These are phyloP conservation scores for Notoglanidium macrostoma DNA, from an alignment of 2,797 vertebrate species.

Conservation along the genomic window DNA sequence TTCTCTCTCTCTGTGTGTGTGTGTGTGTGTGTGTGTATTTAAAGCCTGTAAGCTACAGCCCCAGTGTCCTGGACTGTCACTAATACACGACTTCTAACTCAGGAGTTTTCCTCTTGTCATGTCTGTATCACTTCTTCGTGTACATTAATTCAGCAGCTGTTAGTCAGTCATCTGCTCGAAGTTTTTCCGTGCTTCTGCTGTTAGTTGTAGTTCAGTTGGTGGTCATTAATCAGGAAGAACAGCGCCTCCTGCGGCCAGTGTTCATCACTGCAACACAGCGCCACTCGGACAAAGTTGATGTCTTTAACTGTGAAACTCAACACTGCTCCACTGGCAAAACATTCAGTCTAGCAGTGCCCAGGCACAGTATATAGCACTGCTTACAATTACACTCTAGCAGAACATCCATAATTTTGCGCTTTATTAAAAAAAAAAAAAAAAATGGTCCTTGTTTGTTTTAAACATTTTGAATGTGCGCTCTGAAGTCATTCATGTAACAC, in stretches of 20 bases:
- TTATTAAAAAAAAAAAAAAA: too few relatives aligned
- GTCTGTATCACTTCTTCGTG: not conserved
- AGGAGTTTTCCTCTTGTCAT: not conserved
- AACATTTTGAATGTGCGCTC: not conserved
- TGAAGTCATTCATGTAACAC: not conserved
- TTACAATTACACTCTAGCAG: not conserved
- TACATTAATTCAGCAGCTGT: not conserved
- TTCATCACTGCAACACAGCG: not conserved
- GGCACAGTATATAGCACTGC: not conserved
- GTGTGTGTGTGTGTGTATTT: conserved; percentile 24
- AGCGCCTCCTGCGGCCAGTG: not conserved
- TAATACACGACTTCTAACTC: too few relatives aligned
- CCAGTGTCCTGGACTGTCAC: not conserved
- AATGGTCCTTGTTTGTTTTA: too few relatives aligned
- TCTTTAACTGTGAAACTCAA: not conserved
- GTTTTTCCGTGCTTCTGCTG: not conserved
- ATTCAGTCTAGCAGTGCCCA: not conserved
- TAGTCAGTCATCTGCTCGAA: too few relatives aligned
- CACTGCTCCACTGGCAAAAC: too few relatives aligned
- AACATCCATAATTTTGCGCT: not conserved
- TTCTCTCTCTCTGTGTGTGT: conserved; percentile 35
- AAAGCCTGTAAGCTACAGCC: not conserved
- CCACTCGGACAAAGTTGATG: not conserved
- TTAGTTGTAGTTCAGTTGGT: not conserved
- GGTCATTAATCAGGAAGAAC: conserved; percentile 8